phyloP scores from a whole-genome alignment of 1,140 invertebrate genomes.

The Penaeus japonicus region DNA sequence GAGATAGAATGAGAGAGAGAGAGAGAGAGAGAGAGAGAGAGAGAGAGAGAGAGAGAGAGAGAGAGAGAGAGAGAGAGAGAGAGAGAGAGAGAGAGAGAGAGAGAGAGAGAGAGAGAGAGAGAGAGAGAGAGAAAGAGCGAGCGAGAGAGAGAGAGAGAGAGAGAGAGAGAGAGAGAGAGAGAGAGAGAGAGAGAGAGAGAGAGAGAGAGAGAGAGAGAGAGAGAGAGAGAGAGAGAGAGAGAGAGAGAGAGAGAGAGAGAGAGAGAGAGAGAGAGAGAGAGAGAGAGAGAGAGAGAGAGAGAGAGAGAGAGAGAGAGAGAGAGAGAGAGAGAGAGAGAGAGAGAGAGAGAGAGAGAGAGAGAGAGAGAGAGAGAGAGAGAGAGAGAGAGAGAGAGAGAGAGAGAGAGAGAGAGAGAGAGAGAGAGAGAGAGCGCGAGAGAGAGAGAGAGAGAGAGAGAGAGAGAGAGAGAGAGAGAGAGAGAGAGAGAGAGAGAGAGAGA shows the following conservation, averaged over 20 bases:
- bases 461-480: background rate
- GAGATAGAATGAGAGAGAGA: background rate
- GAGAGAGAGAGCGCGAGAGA: background rate
- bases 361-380: background rate
- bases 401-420: background rate
- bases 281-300: too few species aligned
- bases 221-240: background rate
- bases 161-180: background rate
- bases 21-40: background rate
- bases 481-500: background rate
- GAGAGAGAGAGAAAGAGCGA: background rate
- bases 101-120: background rate
- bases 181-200: background rate
- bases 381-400: background rate
- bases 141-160: background rate
- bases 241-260: too few species aligned
- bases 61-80: background rate
- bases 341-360: background rate
- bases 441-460: background rate
- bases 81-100: background rate
- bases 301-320: background rate
- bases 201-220: background rate
- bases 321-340: background rate
- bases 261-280: background rate
- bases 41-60: background rate